phyloP scores from a whole-genome alignment of 2,888 invertebrate genomes.

The Camponotus fellah region DNA sequence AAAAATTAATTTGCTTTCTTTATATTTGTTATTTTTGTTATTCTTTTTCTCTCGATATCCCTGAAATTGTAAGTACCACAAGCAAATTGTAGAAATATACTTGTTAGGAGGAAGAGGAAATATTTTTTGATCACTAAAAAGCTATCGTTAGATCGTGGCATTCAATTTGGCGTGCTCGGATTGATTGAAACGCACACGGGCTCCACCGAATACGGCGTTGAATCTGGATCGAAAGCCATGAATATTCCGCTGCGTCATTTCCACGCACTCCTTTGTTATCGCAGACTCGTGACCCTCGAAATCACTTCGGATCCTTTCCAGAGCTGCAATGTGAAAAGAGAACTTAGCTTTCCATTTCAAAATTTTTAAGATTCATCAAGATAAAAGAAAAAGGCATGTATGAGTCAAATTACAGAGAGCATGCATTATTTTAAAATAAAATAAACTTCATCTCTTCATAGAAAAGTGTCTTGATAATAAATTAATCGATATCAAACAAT shows the following conservation, averaged over 20 bases:
- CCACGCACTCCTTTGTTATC: slow-evolving; percentile 70
- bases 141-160: slow-evolving; percentile 65
- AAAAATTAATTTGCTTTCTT: not conserved
- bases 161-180: slow-evolving; percentile 51
- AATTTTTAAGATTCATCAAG: slow-evolving; percentile 13
- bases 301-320: slow-evolving; percentile 90
- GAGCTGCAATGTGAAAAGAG: slow-evolving; percentile 86
- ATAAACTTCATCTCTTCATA: not conserved
- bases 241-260: slow-evolving; percentile 63
- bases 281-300: slow-evolving; percentile 88
- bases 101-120: not conserved
- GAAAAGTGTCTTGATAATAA: not conserved
- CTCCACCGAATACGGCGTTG: slow-evolving; percentile 79
- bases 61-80: not conserved
- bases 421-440: not conserved
- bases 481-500: not conserved
- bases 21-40: not conserved
- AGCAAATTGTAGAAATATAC: not conserved
- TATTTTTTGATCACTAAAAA: not conserved
- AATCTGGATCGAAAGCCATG: slow-evolving; percentile 78
- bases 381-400: slow-evolving; percentile 17
- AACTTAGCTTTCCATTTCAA: slow-evolving; percentile 17
- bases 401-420: not conserved
- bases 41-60: not conserved
- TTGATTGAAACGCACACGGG: slow-evolving; percentile 77